Percentiles rank a stretch among this genome's conserved stretches.
These are phyloP conservation scores for Drosophila kuntzei DNA, from an alignment of 2,888 invertebrate genomes.

Conservation along the genomic window DNA sequence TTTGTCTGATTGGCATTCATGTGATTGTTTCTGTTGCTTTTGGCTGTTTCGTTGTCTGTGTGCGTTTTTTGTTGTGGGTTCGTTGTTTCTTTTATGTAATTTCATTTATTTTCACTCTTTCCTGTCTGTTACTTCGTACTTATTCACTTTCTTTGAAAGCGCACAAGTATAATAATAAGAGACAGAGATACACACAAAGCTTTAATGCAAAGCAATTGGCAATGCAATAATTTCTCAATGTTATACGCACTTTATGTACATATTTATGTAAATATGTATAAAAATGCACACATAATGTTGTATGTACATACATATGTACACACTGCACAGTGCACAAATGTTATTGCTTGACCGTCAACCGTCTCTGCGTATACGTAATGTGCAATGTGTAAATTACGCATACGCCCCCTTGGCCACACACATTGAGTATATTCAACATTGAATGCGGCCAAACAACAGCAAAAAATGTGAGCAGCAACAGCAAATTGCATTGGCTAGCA, in stretches of 20 bases:
- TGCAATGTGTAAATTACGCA: slow-evolving; percentile 40
- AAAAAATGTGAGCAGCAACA: slow-evolving; percentile 10
- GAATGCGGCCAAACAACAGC: slow-evolving; percentile 52
- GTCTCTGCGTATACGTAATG: slow-evolving; percentile 56
- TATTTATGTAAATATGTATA: neutral
- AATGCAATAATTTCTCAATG: slow-evolving; percentile 57
- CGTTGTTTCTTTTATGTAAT: slow-evolving; percentile 83
- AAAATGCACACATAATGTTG: neutral
- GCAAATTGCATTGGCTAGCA: slow-evolving; percentile 32
- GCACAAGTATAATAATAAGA: slow-evolving; percentile 13
- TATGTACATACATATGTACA: neutral
- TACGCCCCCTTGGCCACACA: slow-evolving; percentile 44
- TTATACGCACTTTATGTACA: slow-evolving; percentile 16
- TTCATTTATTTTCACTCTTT: slow-evolving; percentile 71
- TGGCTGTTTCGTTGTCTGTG: slow-evolving; percentile 2
- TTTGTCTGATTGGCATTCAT: slow-evolving; percentile 70
- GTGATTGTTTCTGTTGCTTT: slow-evolving; percentile 44
- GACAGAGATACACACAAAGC: slow-evolving; percentile 1
- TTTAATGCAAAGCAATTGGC: slow-evolving; percentile 44
- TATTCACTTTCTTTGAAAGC: slow-evolving; percentile 72
- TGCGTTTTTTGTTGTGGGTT: slow-evolving; percentile 54
- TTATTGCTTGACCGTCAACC: slow-evolving; percentile 60
- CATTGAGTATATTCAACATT: slow-evolving; percentile 46
- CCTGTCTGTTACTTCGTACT: slow-evolving; percentile 35
- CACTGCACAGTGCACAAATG: slow-evolving; percentile 30